These are phyloP conservation scores for Dorcus parallelipipedus DNA, from an alignment of 2,888 invertebrate genomes.

Conservation along the genomic window DNA sequence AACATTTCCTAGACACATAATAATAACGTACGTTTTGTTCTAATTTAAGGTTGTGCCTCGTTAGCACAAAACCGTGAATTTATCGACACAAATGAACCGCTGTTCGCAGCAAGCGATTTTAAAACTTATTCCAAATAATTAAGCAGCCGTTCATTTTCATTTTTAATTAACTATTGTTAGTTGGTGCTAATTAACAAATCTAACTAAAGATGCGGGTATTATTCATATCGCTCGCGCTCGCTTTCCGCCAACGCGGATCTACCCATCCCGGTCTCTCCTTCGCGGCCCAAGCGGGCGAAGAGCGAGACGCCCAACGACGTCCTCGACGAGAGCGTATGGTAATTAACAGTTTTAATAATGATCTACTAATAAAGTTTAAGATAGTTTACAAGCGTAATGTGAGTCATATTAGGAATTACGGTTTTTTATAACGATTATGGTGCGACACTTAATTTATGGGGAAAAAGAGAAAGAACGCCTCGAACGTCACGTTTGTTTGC, in stretches of 20 bases:
- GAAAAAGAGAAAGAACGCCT: not conserved
- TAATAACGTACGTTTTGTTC: no score
- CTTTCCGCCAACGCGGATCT: not conserved
- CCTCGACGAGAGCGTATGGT: constrained; percentile 14
- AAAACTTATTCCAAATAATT: not conserved
- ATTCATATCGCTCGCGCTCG: not conserved
- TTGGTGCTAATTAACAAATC: constrained; percentile 32
- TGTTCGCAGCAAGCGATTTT: not conserved
- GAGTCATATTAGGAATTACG: constrained; percentile 18
- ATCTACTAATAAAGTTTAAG: constrained; percentile 46
- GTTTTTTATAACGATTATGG: not conserved
- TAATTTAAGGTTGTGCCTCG: no score
- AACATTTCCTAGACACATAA: no score
- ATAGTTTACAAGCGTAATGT: constrained; percentile 40
- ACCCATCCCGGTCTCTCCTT: not conserved
- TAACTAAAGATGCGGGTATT: constrained; percentile 29
- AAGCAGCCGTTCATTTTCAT: constrained; percentile 16
- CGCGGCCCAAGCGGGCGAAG: not conserved
- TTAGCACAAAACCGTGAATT: no score
- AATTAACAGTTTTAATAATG: constrained; percentile 47
- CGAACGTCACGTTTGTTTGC: no score
- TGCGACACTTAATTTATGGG: not conserved
- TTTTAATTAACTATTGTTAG: constrained; percentile 28
- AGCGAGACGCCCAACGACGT: not conserved
- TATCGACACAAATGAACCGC: no score